Evolutionary conservation across 2,113 vertebrate genomes (phyloP), one percentile per base, ranked within the genome.

Genomic region (Xiphophorus hellerii): DNA sequence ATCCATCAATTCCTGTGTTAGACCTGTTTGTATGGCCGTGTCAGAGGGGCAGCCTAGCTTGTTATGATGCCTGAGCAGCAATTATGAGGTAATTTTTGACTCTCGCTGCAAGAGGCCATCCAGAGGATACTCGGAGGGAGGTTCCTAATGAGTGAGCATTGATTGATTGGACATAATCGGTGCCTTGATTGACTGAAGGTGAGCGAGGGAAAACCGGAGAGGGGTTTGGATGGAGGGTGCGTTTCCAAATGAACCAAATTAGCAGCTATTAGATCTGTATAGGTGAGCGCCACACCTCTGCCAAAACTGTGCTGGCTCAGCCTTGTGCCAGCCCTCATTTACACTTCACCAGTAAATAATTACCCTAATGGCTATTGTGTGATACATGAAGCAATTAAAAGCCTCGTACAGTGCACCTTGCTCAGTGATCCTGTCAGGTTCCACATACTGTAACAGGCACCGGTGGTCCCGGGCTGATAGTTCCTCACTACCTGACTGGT

Each of bases 21-120:
- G 91, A 88, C 90, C 90, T 89, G 87, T 92, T 90, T 93, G 91
- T 86, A 86, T 80, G 84, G 85, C 77, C 66, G 61, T 93, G 94
- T 93, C 89, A 91, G 87, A 68, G 86, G 92, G 90, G 92, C 92
- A 88, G 93, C 92, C 90, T 90, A 69, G 93, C 91, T 93, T 94
- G 93, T 95, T 95, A 94, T 94, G 92, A 94, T 93, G 93, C 92
- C 91, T 95, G 93, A 94, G 89, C 92, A 88, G 92, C 94, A 94
- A 95, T 95, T 94, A 95, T 92, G 90, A 94, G 88, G 91, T 92
- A 87, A 94, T 94, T 93, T 94, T 92, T 93, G 91, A 93, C 90
- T 93, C 93, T 89, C 85, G 90, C 90, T 79, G 91, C 69, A 82
- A 69, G 88, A 90, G 90, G 91, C 91, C 88, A 86, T 89, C 87